Base-by-base conservation (phyloP, 1,140 invertebrate species). In the Apis laboriosa region DNA sequence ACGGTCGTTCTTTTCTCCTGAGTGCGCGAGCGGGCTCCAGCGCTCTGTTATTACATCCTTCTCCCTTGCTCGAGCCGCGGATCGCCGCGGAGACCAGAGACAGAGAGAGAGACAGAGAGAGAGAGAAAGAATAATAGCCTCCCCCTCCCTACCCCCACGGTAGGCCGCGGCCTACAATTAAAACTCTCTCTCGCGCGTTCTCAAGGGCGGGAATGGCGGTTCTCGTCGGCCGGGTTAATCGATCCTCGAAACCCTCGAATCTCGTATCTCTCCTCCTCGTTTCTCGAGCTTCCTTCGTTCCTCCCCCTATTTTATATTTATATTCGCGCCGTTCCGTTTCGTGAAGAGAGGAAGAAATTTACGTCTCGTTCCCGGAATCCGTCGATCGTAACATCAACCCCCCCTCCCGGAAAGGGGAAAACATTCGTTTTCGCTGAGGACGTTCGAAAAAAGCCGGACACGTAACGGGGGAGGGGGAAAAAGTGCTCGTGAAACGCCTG, bases 31-130 rank as follows among this genome's bases (percentile, higher is more conserved):
- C 88, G 87, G 84, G 80, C 87, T 24, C 63, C 55, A 77, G 90
- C 89, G 91, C 92, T 93, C 92, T 94, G 93, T 94, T 94, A 93
- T 94, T 94, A 93, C 91, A 90, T 88, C 83, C 86, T 79, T 84
- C 88, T 90, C 83, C 87, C 71, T 88, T 80, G 87, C 67, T 78
- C 70, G 72, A 88, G 88, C 87, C 84, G 68, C 77, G 87, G 80
- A 86, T 90, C 85, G 87, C 80, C 71, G 43, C 34, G 55, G 70
- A 61, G 60, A 80, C 60, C 66, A 64, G 68, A 7, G 53, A 55
- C 13, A 55, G 71, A 80, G 81, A 88, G 85, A 85, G 86, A 84
- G 83, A 88, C 86, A n/a, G 85, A 86, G 86, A 88, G 88, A 64
- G 63, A 63, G 55, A 56, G 34, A 92, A 93, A 93, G 92, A 94